These are phyloP conservation scores for Euleptes europaea DNA, from an alignment of 2,113 vertebrate species.

Conservation along the genomic window DNA sequence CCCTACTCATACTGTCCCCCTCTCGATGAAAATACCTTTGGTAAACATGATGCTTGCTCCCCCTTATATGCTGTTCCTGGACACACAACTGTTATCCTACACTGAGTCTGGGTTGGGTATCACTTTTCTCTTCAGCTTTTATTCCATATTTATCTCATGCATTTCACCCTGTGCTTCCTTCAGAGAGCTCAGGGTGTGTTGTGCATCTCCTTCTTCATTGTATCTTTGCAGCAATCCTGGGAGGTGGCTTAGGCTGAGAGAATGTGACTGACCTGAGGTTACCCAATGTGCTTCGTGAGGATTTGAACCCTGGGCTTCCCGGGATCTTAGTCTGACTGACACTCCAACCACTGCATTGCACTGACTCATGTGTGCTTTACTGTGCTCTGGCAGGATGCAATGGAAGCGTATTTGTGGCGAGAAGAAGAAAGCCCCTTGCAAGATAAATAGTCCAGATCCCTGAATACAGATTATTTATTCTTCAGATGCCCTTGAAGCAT, in stretches of 20 bases:
- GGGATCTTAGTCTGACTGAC: no score
- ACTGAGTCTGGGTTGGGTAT: neutral
- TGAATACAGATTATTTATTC: neutral
- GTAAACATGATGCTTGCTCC: neutral
- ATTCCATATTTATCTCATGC: no score
- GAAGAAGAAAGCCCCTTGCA: neutral
- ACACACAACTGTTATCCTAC: fast-evolving
- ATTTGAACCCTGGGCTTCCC: no score
- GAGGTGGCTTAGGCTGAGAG: no score
- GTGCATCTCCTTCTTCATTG: no score
- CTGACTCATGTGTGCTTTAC: neutral
- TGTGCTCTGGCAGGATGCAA: neutral
- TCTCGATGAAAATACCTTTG: neutral
- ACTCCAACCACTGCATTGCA: no score
- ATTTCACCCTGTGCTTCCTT: no score
- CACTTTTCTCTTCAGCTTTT: neutral
- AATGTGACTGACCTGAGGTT: no score
- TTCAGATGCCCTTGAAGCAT: neutral
- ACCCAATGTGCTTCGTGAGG: no score
- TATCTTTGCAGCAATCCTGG: no score
- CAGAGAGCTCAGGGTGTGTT: no score
- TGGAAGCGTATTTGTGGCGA: neutral
- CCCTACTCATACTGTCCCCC: neutral
- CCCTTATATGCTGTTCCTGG: neutral
- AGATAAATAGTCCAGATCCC: no score